These are phyloP conservation scores for Argyra leucocephala DNA, from an alignment of 2,888 invertebrate genomes.

Conservation along the genomic window DNA sequence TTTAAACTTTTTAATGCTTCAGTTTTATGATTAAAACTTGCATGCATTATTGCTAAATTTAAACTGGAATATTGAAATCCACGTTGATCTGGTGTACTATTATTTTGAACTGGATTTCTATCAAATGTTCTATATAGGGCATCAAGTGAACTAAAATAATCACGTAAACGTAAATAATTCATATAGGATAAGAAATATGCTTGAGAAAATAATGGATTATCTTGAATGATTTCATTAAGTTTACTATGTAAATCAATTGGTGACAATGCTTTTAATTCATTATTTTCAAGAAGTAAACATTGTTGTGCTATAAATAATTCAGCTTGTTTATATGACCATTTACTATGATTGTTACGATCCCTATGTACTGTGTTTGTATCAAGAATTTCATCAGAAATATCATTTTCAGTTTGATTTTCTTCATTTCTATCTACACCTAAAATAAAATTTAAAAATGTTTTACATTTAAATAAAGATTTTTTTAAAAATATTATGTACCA, in stretches of 20 bases:
- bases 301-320: conserved; percentile 83
- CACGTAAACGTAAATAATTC: conserved; percentile 77
- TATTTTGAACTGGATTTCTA: conserved; percentile 54
- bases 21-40: conserved; percentile 62
- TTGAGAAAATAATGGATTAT: conserved; percentile 38
- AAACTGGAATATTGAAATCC: conserved; percentile 80
- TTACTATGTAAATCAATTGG: conserved; percentile 64
- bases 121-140: conserved; percentile 54
- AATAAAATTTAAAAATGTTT: too few species aligned
- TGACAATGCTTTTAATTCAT: conserved; percentile 68
- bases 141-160: conserved; percentile 51
- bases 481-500: not conserved
- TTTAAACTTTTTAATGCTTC: conserved; percentile 72
- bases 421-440: conserved; percentile 10
- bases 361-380: conserved; percentile 28
- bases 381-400: conserved; percentile 23
- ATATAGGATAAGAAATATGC: conserved; percentile 78
- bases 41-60: conserved; percentile 82
- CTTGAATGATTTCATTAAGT: conserved; percentile 40
- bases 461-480: too few species aligned
- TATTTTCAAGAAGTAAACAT: conserved; percentile 68
- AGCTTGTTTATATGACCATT: conserved; percentile 80
- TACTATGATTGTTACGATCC: conserved; percentile 46
- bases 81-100: conserved; percentile 44
- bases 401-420: conserved; percentile 19